Evolutionary conservation across 2,113 vertebrate species (phyloP).

Genomic region (Micromys minutus): DNA sequence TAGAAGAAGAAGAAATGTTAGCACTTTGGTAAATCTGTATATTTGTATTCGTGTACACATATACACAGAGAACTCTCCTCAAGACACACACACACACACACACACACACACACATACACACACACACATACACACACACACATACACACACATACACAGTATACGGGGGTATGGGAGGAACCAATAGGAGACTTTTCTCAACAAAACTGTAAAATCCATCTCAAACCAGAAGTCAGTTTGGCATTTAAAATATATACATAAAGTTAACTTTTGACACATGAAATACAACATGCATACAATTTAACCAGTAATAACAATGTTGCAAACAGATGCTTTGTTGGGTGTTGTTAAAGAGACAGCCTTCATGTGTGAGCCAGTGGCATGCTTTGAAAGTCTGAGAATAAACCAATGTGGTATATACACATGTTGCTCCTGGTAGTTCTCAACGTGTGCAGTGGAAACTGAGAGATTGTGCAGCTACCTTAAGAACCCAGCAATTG

Average conservation of each 20-base stretch:
- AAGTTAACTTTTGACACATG: not conserved
- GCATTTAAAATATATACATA: not conserved
- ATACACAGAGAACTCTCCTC: not conserved
- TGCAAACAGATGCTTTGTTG: not conserved
- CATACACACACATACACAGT: not conserved
- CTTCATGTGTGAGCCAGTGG: not conserved
- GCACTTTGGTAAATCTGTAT: not conserved
- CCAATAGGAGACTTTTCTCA: not conserved
- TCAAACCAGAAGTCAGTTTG: not conserved
- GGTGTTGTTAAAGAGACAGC: not conserved
- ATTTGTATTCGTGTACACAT: not conserved
- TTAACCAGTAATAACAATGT: not conserved
- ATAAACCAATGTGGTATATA: not conserved
- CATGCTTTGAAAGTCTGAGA: not conserved
- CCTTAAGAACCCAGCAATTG: not conserved
- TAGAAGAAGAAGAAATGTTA: conserved; percentile 10
- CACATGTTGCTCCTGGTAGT: not conserved
- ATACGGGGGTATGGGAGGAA: not conserved
- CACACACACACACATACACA: not conserved
- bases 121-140: not conserved
- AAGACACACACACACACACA: no score
- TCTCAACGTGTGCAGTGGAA: not conserved
- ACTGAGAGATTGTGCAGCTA: not conserved
- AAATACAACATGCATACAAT: not conserved
- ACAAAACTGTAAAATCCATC: not conserved